Conservation (phyloP, 2,888 invertebrate genomes). For the Celastrina argiolus region DNA sequence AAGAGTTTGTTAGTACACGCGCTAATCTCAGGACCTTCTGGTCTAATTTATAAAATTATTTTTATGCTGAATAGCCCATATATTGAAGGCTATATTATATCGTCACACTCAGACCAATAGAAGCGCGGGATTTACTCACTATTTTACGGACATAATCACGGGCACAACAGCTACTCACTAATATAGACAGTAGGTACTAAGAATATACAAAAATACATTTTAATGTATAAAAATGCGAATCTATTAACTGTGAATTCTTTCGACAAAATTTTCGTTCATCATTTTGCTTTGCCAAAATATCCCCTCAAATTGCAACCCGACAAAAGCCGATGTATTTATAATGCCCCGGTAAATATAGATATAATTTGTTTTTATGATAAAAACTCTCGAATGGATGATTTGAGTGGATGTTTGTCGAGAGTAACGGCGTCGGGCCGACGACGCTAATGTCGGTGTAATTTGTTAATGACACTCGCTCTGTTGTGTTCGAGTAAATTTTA, state of each 20-base stretch:
- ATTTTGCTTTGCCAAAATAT: neutral
- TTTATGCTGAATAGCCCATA: too few relatives aligned
- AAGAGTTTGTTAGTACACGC: too few relatives aligned
- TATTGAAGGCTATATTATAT: too few relatives aligned
- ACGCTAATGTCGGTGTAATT: conserved; percentile 28
- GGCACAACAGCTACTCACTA: too few relatives aligned
- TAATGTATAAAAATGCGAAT: neutral
- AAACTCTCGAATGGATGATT: neutral
- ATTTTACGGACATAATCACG: too few relatives aligned
- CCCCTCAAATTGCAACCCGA: neutral
- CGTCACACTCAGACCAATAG: too few relatives aligned
- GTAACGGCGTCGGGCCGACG: neutral
- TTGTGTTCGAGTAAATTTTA: conserved; percentile 23
- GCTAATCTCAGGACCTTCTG: too few relatives aligned
- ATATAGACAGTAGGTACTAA: too few relatives aligned
- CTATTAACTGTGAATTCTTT: neutral
- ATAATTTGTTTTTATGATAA: conserved; percentile 9
- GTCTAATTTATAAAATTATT: too few relatives aligned
- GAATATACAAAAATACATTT: neutral
- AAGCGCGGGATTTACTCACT: too few relatives aligned
- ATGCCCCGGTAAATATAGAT: neutral
- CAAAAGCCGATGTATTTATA: neutral
- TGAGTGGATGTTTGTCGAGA: conserved; percentile 6
- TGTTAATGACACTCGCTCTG: conserved; percentile 31
- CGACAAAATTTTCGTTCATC: neutral